These are phyloP conservation scores for Hypothenemus hampei DNA, from an alignment of 1,140 invertebrate species.

Conservation along the genomic window DNA sequence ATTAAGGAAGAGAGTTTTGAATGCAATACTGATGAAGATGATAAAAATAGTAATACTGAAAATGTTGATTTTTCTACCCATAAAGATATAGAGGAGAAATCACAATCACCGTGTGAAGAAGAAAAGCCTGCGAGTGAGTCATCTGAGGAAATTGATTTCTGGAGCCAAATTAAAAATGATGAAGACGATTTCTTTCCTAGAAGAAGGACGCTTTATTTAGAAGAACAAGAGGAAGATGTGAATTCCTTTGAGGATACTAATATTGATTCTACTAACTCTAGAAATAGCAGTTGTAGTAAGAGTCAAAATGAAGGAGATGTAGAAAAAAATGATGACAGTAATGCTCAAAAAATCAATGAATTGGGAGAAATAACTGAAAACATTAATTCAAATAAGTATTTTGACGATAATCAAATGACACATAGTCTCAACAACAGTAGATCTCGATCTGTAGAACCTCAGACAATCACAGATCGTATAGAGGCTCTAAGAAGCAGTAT, in stretches of 20 bases:
- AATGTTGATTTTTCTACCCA: not conserved
- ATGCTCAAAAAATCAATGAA: not conserved
- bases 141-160: slow-evolving; percentile 32
- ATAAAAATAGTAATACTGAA: not conserved
- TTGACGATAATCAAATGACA: not conserved
- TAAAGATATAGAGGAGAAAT: not conserved
- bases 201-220: slow-evolving; percentile 7
- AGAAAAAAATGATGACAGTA: not conserved
- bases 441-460: slow-evolving; percentile 26
- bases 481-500: slow-evolving; percentile 37
- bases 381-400: not conserved
- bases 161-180: slow-evolving; percentile 35
- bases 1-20: slow-evolving; percentile 12
- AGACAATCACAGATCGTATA: slow-evolving; percentile 39
- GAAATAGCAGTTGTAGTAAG: slow-evolving; percentile 32
- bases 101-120: not conserved
- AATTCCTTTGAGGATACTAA: not conserved
- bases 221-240: slow-evolving; percentile 2
- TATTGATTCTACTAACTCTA: slow-evolving; percentile 35
- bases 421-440: slow-evolving; percentile 5
- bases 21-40: not conserved
- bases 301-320: slow-evolving; percentile 11
- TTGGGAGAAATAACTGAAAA: not conserved
- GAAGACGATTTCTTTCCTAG: slow-evolving; percentile 21
- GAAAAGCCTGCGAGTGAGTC: slow-evolving; percentile 2